These are phyloP conservation scores for Ptychobarbus kaznakovi DNA, from an alignment of 2,797 vertebrate species.

Conservation along the genomic window DNA sequence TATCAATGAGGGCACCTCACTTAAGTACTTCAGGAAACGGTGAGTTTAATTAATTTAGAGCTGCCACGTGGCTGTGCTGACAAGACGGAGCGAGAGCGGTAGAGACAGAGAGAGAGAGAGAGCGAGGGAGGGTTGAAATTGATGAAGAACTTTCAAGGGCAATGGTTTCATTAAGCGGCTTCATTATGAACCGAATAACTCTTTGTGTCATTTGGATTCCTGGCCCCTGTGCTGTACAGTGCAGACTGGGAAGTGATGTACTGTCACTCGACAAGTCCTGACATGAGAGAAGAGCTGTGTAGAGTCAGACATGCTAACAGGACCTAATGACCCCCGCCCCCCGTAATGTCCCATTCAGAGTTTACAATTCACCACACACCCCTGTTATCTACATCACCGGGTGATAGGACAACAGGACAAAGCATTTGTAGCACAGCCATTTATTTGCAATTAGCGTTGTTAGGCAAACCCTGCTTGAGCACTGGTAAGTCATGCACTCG, in stretches of 20 bases:
- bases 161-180: slow-evolving; percentile 89
- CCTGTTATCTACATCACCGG: slow-evolving; percentile 37
- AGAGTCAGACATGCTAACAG: slow-evolving; percentile 48
- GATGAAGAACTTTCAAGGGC: slow-evolving; percentile 94
- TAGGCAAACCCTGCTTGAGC: background rate
- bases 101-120: slow-evolving; percentile 68
- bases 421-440: slow-evolving; percentile 31
- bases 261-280: slow-evolving; percentile 52
- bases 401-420: slow-evolving; percentile 24
- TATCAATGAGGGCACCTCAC: slow-evolving; percentile 88
- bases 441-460: background rate
- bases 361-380: slow-evolving; percentile 47
- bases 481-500: slow-evolving; percentile 30
- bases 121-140: slow-evolving; percentile 81
- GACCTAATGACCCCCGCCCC: slow-evolving; percentile 50
- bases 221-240: slow-evolving; percentile 55
- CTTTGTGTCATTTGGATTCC: slow-evolving; percentile 81
- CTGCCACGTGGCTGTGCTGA: slow-evolving; percentile 85
- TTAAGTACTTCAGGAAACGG: slow-evolving; percentile 87
- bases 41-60: slow-evolving; percentile 90
- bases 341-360: slow-evolving; percentile 44
- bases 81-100: slow-evolving; percentile 69
- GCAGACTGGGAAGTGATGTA: slow-evolving; percentile 55
- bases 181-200: slow-evolving; percentile 87
- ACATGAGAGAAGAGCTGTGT: slow-evolving; percentile 43